These are phyloP conservation scores for Lacerta agilis DNA, from an alignment of 2,797 vertebrate species.

Conservation along the genomic window DNA sequence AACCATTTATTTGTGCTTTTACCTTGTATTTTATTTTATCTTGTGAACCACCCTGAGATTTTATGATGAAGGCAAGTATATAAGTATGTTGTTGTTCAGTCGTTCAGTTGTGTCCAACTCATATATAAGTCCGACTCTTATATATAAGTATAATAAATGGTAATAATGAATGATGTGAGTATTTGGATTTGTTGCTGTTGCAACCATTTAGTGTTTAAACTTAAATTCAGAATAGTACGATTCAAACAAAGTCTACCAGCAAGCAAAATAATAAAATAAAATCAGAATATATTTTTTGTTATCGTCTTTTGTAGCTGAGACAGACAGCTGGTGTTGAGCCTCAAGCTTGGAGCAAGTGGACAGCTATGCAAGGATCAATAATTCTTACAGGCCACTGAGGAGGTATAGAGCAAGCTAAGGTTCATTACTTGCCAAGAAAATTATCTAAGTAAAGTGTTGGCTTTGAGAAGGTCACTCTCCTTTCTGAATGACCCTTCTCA, in stretches of 20 bases:
- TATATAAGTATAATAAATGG: too few relatives aligned
- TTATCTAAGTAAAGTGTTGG: slow-evolving; percentile 56
- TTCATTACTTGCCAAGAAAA: slow-evolving; percentile 63
- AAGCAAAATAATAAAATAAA: not conserved
- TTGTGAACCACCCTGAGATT: too few relatives aligned
- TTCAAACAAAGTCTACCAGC: not conserved
- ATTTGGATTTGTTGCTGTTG: not conserved
- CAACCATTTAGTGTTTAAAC: not conserved
- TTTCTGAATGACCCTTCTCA: slow-evolving; percentile 57
- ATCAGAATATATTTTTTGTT: not conserved
- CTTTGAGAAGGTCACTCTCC: slow-evolving; percentile 59
- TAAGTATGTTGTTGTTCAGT: too few relatives aligned
- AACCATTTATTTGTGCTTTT: too few relatives aligned
- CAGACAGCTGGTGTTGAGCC: slow-evolving; percentile 22
- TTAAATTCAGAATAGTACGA: not conserved
- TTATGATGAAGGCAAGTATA: too few relatives aligned
- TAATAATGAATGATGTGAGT: not conserved
- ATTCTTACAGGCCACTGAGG: slow-evolving; percentile 27
- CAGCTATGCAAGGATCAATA: slow-evolving; percentile 31
- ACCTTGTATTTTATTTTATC: too few relatives aligned
- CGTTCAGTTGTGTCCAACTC: too few relatives aligned
- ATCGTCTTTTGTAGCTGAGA: slow-evolving; percentile 26
- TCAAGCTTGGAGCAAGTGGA: slow-evolving; percentile 37
- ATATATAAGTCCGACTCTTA: too few relatives aligned
- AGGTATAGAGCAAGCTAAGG: slow-evolving; percentile 27